phyloP scores from a whole-genome alignment of 2,797 vertebrate species.

The Borostomias antarcticus region DNA sequence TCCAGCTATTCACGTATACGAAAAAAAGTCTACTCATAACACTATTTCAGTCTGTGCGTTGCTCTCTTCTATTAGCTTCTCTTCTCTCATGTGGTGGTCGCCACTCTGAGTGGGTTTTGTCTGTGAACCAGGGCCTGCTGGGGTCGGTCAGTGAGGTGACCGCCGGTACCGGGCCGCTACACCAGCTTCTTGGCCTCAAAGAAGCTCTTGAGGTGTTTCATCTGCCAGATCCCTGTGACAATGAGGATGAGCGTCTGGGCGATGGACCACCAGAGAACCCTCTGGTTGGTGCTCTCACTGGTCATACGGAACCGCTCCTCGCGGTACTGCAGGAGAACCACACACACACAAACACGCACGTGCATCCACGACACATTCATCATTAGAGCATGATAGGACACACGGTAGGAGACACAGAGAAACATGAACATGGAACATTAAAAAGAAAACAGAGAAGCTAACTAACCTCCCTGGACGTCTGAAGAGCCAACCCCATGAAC shows the following conservation, averaged over 20 bases:
- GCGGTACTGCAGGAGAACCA: slow-evolving; percentile 76
- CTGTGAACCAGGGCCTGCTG: neutral
- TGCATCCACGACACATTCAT: too few species aligned
- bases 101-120: too few species aligned
- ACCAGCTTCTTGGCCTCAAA: slow-evolving; percentile 86
- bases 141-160: too few species aligned
- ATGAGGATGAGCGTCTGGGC: slow-evolving; percentile 93
- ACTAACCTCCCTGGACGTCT: too few species aligned
- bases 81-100: too few species aligned
- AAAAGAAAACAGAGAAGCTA: too few species aligned
- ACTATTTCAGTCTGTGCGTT: too few species aligned
- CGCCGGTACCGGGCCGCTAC: too few species aligned
- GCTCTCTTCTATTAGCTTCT: too few species aligned
- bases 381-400: neutral
- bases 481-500: too few species aligned
- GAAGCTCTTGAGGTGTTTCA: slow-evolving; percentile 95
- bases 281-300: slow-evolving; percentile 95
- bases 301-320: slow-evolving; percentile 95
- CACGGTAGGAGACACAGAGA: neutral
- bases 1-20: too few species aligned
- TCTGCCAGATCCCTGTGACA: slow-evolving; percentile 94
- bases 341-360: neutral
- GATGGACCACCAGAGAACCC: slow-evolving; percentile 97
- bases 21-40: too few species aligned
- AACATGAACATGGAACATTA: neutral